Conservation (phyloP, 1,140 invertebrate species). For the Drosophila mojavensis region DNA sequence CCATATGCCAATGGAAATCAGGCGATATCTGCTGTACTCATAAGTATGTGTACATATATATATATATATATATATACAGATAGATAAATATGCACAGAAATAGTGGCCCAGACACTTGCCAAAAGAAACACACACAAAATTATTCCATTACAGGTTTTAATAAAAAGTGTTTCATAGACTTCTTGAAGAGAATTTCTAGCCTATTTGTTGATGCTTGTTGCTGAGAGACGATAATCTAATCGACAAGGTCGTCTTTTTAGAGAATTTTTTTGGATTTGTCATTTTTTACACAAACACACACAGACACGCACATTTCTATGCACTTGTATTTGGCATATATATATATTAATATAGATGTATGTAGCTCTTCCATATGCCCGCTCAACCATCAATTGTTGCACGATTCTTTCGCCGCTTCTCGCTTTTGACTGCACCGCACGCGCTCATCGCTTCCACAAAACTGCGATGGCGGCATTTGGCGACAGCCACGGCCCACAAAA, state of each 20-base stretch:
- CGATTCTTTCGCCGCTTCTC: slow-evolving; percentile 64
- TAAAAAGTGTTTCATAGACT: neutral
- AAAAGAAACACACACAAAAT: slow-evolving; percentile 30
- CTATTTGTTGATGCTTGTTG: neutral
- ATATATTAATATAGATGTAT: slow-evolving; percentile 37
- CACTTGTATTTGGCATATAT: slow-evolving; percentile 26
- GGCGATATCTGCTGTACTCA: slow-evolving; percentile 39
- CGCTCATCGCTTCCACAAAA: slow-evolving; percentile 77
- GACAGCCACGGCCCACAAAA: slow-evolving; percentile 52
- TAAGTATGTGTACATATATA: slow-evolving; percentile 21
- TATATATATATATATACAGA: slow-evolving; percentile 17
- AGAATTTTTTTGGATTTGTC: slow-evolving; percentile 2
- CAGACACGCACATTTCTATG: slow-evolving; percentile 19
- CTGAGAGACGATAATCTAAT: slow-evolving; percentile 14
- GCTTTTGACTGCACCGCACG: slow-evolving; percentile 70
- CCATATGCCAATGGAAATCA: slow-evolving; percentile 65
- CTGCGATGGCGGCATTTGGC: slow-evolving; percentile 49
- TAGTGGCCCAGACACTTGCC: slow-evolving; percentile 36
- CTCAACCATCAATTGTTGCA: slow-evolving; percentile 65
- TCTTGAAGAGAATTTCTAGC: slow-evolving; percentile 2
- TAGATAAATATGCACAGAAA: neutral
- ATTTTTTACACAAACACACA: slow-evolving; percentile 20
- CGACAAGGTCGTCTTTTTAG: slow-evolving; percentile 36
- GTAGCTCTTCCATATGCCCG: slow-evolving; percentile 34
- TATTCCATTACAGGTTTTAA: slow-evolving; percentile 38